Conservation (phyloP, 2,888 invertebrate genomes). For the Tipula vernalis region DNA sequence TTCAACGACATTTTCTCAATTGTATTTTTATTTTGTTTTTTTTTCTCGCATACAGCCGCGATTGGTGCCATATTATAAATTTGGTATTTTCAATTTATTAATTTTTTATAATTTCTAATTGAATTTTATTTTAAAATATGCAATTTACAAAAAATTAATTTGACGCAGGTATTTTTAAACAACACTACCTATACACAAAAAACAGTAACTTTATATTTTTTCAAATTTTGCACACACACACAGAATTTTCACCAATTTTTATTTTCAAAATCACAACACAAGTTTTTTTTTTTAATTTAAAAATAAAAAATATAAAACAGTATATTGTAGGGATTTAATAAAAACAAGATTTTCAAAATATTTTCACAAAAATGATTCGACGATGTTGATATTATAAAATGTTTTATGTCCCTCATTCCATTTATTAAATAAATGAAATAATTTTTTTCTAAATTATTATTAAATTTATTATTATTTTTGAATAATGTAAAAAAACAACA, state of each 20-base stretch:
- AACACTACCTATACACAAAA: not conserved
- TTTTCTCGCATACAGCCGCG: not conserved
- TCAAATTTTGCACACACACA: not conserved
- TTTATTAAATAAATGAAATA: slow-evolving; percentile 11
- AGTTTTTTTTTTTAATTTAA: not conserved
- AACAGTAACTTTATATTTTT: not conserved
- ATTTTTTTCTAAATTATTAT: not conserved
- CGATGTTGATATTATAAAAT: slow-evolving; percentile 61
- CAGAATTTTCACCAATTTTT: not conserved
- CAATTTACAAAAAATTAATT: not conserved
- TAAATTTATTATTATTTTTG: not conserved
- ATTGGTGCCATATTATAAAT: slow-evolving; percentile 9
- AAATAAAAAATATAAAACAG: not conserved
- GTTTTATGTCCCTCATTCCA: slow-evolving; percentile 18
- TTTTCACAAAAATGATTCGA: slow-evolving; percentile 65
- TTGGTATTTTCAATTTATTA: not conserved
- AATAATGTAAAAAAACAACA: not conserved
- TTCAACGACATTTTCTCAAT: slow-evolving; percentile 8
- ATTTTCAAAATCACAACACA: not conserved
- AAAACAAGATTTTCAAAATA: slow-evolving; percentile 5
- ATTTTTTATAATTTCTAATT: not conserved
- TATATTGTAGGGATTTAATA: not conserved
- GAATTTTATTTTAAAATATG: not conserved
- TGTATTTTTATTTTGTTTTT: not conserved
- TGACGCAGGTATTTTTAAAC: not conserved